Conservation (phyloP, 1,140 invertebrate species). For the Cyrtorhinus lividipennis region DNA sequence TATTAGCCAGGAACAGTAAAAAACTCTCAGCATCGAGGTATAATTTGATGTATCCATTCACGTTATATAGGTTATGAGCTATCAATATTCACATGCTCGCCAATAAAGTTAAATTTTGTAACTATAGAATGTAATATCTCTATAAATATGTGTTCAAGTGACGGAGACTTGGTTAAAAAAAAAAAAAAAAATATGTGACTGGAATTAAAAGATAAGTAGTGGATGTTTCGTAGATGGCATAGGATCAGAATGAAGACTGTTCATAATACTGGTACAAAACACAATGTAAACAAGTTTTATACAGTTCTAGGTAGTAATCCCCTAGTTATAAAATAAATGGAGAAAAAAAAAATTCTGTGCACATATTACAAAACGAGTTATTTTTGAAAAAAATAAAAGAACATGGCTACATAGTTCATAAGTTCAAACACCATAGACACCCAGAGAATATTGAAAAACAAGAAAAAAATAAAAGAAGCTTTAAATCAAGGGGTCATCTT, state of each 20-base stretch:
- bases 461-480: constrained; percentile 6
- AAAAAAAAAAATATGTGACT: no score
- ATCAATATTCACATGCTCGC: constrained; percentile 4
- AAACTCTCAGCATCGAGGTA: constrained; percentile 5
- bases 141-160: constrained; percentile 20
- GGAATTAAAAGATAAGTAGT: constrained; percentile 18
- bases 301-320: constrained; percentile 17
- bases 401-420: constrained; percentile 15
- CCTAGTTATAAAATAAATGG: neutral
- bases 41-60: neutral
- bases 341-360: neutral
- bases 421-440: constrained; percentile 19
- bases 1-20: neutral
- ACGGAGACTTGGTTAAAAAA: constrained; percentile 16
- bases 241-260: constrained; percentile 22
- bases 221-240: constrained; percentile 18
- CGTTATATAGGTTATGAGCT: neutral
- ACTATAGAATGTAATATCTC: constrained; percentile 13
- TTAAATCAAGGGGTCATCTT: constrained; percentile 17
- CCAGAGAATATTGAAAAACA: constrained; percentile 1
- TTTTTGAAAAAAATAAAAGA: constrained; percentile 4
- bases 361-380: constrained; percentile 6
- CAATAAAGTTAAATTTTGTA: constrained; percentile 4
- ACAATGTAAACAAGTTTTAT: constrained; percentile 19
- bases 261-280: constrained; percentile 21